Evolutionary conservation across 2,797 vertebrate genomes (phyloP), one percentile per base, ranked within the genome.

Genomic region (Poecilia picta): DNA sequence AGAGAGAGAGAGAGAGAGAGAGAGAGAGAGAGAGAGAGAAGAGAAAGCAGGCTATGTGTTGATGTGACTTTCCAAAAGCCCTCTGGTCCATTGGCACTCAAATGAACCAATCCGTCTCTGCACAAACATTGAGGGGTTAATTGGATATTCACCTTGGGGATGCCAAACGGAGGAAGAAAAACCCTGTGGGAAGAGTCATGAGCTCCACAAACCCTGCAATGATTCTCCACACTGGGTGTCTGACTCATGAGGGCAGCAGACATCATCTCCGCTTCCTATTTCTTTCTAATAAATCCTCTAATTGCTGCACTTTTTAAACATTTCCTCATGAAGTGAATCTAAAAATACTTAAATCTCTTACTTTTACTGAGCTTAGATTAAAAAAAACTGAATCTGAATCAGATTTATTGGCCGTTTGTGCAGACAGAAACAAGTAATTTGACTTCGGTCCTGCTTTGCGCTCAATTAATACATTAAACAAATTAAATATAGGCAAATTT

Each of bases 111-210:
- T 91, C 72, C 77, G 80, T 89, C 84, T 82, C 79, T 70, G 81
- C 82, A 86, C 80, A 89, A 91, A 92, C 88, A 92, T 81, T 5
- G 75, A 87, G 81, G 88, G 89, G 90, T 90, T 92, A 91, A 92
- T 90, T 86, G 83, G 85, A 91, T 90, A 89, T 84, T 93, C 90
- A 91, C 92, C 92, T 88, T 80, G 77, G 88, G 85, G 86, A 86
- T 75, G 81, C 87, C 87, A 89, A 85, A 75, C 75, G 82, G 84
- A 88, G 81, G n/a, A 28, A 86, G 85, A 88, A 85, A 55, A 75
- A 55, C 83, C 88, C 79, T 76, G 68, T 71, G 75, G 85, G 85
- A 78, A 75, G 85, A 83, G 77, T 76, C 77, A 1, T 79, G 46
- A 80, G 84, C 49, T 36, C 46, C 45, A 74, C 76, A 23, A 71